Conservation (phyloP, 2,888 invertebrate genomes). For the Xiphydria camelus region DNA sequence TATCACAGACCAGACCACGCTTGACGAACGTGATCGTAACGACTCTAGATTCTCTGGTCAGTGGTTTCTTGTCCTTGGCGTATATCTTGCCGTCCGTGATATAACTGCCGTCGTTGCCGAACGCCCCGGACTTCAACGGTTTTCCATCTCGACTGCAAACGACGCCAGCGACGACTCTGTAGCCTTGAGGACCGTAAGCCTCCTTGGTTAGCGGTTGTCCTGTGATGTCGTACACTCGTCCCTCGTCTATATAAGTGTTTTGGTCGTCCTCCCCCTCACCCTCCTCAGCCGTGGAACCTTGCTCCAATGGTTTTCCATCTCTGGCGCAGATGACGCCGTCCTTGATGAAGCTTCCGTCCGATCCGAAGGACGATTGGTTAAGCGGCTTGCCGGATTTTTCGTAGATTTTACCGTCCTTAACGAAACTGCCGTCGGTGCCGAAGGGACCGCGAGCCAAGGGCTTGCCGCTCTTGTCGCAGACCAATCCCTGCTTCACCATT, state of each 20-base stretch:
- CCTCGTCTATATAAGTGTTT: slow-evolving; percentile 20
- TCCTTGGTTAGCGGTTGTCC: slow-evolving; percentile 9
- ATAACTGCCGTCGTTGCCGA: slow-evolving; percentile 9
- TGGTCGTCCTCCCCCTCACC: slow-evolving; percentile 13
- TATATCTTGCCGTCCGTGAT: slow-evolving; percentile 6
- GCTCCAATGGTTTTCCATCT: slow-evolving; percentile 13
- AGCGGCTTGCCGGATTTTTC: slow-evolving; percentile 15
- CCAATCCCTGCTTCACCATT: slow-evolving; percentile 8
- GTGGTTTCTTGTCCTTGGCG: slow-evolving; percentile 10
- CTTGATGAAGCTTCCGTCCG: slow-evolving; percentile 14
- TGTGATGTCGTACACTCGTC: slow-evolving; percentile 9
- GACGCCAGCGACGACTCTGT: slow-evolving; percentile 6
- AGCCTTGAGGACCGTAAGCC: slow-evolving; percentile 9
- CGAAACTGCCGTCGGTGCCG: slow-evolving; percentile 12
- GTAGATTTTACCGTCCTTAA: slow-evolving; percentile 15
- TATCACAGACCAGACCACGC: slow-evolving; percentile 7
- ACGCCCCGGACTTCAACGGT: slow-evolving; percentile 7
- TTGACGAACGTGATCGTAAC: slow-evolving; percentile 37
- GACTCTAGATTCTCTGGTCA: slow-evolving; percentile 26
- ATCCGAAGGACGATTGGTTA: slow-evolving; percentile 16
- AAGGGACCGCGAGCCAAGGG: slow-evolving; percentile 14
- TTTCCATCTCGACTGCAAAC: slow-evolving; percentile 3
- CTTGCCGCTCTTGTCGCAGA: slow-evolving; percentile 19
- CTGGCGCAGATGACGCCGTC: slow-evolving; percentile 11
- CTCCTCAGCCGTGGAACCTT: slow-evolving; percentile 3